Evolutionary conservation across 1,140 invertebrate species (phyloP).

Genomic region (Drosophila ogumai): DNA sequence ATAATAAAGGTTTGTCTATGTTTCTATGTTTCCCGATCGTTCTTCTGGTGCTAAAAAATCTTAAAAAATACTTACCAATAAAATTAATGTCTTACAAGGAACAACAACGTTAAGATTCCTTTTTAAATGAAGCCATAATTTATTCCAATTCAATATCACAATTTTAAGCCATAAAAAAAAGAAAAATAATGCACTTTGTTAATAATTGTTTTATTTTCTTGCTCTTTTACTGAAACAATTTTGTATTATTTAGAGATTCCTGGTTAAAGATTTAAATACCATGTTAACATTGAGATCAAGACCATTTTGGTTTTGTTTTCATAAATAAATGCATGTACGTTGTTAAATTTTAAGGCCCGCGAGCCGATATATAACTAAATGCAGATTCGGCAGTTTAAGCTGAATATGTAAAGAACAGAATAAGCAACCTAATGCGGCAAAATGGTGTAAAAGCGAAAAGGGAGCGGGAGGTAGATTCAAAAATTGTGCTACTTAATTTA

Average conservation of each 20-base stretch:
- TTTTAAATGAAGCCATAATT: neutral
- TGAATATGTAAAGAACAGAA: neutral
- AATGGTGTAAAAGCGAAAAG: conserved; percentile 1
- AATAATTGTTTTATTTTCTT: conserved; percentile 1
- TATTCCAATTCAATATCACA: neutral
- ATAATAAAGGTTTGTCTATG: no score
- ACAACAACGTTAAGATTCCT: no score
- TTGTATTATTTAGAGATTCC: neutral
- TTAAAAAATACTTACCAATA: no score
- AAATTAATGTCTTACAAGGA: no score
- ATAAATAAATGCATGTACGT: conserved; percentile 30
- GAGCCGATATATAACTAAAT: conserved; percentile 22
- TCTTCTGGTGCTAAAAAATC: neutral
- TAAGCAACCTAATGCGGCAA: conserved; percentile 15
- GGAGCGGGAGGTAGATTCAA: conserved; percentile 27
- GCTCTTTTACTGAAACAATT: neutral
- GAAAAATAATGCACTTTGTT: neutral
- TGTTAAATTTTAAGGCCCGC: conserved; percentile 8
- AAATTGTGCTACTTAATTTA: conserved; percentile 54
- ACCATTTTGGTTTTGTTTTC: neutral
- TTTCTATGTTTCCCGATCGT: neutral
- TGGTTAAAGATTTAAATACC: neutral
- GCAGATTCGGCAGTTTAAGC: conserved; percentile 13
- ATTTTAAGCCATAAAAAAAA: neutral
- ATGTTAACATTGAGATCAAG: conserved; percentile 5